phyloP scores from a whole-genome alignment of 2,888 invertebrate species.

The Melipona beecheii region DNA sequence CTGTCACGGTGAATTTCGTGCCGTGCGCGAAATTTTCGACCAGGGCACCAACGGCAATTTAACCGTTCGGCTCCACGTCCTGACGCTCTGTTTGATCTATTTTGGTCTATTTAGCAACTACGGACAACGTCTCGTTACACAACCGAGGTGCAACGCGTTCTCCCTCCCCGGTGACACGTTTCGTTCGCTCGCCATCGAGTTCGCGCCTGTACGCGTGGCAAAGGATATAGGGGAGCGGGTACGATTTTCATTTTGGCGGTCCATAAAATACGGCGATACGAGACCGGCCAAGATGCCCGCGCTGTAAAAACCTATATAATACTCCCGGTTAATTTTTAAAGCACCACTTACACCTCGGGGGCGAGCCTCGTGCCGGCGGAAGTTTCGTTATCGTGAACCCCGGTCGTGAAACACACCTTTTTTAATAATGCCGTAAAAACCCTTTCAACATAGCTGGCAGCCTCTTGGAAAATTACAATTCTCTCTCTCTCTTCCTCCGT shows the following conservation, averaged over 20 bases:
- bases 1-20: constrained; percentile 23
- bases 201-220: neutral
- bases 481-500: constrained; percentile 29
- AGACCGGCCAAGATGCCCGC: constrained; percentile 60
- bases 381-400: constrained; percentile 62
- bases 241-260: constrained; percentile 63
- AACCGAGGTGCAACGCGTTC: constrained; percentile 11
- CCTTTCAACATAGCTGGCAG: constrained; percentile 55
- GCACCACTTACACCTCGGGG: constrained; percentile 67
- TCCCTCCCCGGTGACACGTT: neutral
- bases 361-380: constrained; percentile 53
- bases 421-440: constrained; percentile 67
- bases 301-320: constrained; percentile 70
- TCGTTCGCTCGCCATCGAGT: neutral
- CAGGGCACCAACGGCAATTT: constrained; percentile 16
- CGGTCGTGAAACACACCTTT: constrained; percentile 49
- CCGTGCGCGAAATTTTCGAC: constrained; percentile 3
- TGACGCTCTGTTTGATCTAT: constrained; percentile 38
- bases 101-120: constrained; percentile 10
- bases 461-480: constrained; percentile 68
- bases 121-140: constrained; percentile 27
- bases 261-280: constrained; percentile 63
- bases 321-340: constrained; percentile 77
- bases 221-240: neutral
- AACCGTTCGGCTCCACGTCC: neutral